These are phyloP conservation scores for Ectropis grisescens DNA, from an alignment of 1,140 invertebrate genomes.

Conservation along the genomic window DNA sequence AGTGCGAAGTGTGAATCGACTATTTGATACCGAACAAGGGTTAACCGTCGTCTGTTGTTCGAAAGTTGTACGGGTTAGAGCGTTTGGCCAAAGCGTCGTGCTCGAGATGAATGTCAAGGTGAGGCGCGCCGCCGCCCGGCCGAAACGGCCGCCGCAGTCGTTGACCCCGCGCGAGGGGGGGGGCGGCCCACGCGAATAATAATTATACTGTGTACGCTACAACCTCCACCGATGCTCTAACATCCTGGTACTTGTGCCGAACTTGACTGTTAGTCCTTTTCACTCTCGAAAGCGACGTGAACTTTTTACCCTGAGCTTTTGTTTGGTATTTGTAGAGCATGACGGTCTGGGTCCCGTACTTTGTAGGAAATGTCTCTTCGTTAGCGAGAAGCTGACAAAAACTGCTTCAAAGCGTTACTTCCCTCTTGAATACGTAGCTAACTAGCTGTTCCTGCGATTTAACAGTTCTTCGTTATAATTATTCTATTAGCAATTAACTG, in stretches of 20 bases:
- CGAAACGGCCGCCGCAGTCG: conserved; percentile 55
- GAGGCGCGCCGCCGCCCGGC: conserved; percentile 64
- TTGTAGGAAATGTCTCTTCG: too few relatives aligned
- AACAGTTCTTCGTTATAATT: too few relatives aligned
- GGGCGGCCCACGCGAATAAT: conserved; percentile 60
- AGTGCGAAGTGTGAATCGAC: conserved; percentile 7
- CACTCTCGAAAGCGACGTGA: conserved; percentile 6
- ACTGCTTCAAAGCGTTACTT: too few relatives aligned
- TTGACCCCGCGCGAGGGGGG: conserved; percentile 34
- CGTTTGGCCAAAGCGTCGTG: conserved; percentile 52
- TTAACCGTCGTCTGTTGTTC: conserved; percentile 16
- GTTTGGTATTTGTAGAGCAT: neutral
- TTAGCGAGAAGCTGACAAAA: too few relatives aligned
- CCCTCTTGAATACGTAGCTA: too few relatives aligned
- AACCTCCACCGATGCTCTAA: conserved; percentile 48
- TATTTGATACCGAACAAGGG: conserved; percentile 7
- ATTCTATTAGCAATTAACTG: too few relatives aligned
- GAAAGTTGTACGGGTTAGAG: conserved; percentile 41
- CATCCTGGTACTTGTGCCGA: conserved; percentile 46
- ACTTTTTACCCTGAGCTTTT: neutral
- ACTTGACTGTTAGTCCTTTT: conserved; percentile 26
- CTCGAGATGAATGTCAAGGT: conserved; percentile 68
- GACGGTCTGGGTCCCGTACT: too few relatives aligned
- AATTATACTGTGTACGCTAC: conserved; percentile 36
- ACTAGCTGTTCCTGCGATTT: too few relatives aligned